phyloP scores from a whole-genome alignment of 2,797 vertebrate species.

The Erpetoichthys calabaricus region DNA sequence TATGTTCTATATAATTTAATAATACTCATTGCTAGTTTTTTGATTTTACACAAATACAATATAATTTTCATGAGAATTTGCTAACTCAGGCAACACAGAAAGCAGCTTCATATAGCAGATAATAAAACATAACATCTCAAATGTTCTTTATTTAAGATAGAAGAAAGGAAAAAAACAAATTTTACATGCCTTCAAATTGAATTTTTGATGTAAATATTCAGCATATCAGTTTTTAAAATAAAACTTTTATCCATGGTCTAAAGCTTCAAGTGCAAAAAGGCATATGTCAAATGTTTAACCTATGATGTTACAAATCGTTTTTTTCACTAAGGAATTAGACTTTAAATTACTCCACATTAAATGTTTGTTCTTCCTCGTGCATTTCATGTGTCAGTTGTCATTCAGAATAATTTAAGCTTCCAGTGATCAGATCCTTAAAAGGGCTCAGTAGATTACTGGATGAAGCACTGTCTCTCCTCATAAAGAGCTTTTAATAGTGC shows the following conservation, averaged over 20 bases:
- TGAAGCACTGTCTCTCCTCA: conserved; percentile 2
- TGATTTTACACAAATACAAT: no score
- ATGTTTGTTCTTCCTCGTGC: conserved; percentile 33
- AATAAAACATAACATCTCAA: no score
- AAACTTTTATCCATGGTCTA: not conserved
- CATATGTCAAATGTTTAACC: conserved; percentile 35
- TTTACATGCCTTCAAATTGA: no score
- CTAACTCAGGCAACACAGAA: no score
- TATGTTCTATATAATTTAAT: no score
- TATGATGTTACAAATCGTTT: conserved; percentile 35
- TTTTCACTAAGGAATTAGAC: conserved; percentile 27
- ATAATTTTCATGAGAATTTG: no score
- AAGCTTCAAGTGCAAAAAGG: conserved; percentile 27
- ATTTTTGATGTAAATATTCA: no score
- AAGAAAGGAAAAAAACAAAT: no score
- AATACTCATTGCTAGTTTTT: no score
- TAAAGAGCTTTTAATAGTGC: conserved; percentile 11
- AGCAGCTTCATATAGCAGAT: no score
- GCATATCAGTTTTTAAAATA: no score
- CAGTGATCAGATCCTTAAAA: conserved; percentile 17
- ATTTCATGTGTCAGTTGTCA: conserved; percentile 36
- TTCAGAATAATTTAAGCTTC: conserved; percentile 35
- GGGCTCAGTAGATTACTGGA: conserved; percentile 23
- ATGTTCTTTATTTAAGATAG: no score
- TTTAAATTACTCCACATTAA: conserved; percentile 31